A percentile compares a stretch with the other conserved stretches of the same genome.
phyloP scores from a whole-genome alignment of 1,140 invertebrate genomes.

The Linepithema humile region DNA sequence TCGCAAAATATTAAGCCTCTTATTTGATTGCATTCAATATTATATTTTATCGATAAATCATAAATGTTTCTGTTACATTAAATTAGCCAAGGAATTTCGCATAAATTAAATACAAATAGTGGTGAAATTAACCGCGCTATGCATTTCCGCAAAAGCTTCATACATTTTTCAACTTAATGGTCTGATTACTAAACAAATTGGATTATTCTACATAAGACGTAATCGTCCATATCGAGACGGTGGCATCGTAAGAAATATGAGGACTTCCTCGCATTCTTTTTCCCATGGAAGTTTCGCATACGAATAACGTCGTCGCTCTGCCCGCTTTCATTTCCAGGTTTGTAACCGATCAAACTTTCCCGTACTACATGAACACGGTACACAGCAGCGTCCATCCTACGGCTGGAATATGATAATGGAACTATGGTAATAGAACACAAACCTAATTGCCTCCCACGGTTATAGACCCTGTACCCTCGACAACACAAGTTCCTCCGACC shows the following conservation, averaged over 20 bases:
- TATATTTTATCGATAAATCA: slow-evolving; percentile 13
- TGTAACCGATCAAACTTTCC: not conserved
- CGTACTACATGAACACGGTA: not conserved
- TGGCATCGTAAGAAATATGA: not conserved
- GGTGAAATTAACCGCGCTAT: not conserved
- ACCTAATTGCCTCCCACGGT: slow-evolving; percentile 35
- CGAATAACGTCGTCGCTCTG: not conserved
- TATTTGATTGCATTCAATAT: slow-evolving; percentile 1
- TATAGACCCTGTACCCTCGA: not conserved
- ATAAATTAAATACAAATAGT: not conserved
- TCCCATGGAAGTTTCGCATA: not conserved
- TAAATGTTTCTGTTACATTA: not conserved
- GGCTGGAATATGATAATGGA: not conserved
- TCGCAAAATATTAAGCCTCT: slow-evolving; percentile 10
- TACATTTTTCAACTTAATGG: not conserved
- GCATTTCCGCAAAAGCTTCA: too few species aligned
- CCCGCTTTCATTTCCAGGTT: slow-evolving; percentile 22
- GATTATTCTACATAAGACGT: not conserved
- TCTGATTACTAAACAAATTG: not conserved
- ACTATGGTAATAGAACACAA: slow-evolving; percentile 9
- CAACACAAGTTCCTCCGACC: not conserved
- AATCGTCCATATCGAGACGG: not conserved
- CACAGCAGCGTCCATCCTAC: not conserved
- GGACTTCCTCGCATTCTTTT: slow-evolving; percentile 21
- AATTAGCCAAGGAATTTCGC: not conserved